Conservation (phyloP, 2,888 invertebrate species). For the Didymodactylos carnosus region DNA sequence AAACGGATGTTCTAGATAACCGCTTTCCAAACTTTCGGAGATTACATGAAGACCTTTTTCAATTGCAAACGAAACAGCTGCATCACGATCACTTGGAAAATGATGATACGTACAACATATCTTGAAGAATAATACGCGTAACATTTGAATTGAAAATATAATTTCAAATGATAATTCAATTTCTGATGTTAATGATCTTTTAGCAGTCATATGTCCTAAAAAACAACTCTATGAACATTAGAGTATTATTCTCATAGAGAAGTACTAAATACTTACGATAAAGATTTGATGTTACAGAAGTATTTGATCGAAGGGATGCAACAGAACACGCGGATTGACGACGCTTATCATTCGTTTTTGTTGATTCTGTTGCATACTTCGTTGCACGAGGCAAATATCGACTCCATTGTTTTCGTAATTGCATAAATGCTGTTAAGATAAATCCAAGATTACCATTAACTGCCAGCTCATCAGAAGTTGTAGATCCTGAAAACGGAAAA, state of each 20-base stretch:
- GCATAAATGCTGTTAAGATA: neutral
- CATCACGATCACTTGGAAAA: neutral
- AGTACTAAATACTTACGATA: neutral
- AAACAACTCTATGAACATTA: neutral
- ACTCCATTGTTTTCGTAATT: neutral
- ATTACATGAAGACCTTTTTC: neutral
- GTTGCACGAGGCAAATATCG: neutral
- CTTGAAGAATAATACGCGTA: neutral
- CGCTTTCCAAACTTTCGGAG: neutral
- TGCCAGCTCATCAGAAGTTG: no score
- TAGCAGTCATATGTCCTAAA: neutral
- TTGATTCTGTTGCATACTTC: neutral
- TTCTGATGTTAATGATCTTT: neutral
- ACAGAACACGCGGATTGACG: neutral
- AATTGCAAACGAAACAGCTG: neutral
- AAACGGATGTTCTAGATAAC: neutral
- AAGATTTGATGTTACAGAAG: neutral
- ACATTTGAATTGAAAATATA: neutral
- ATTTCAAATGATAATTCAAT: neutral
- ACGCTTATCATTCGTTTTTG: neutral
- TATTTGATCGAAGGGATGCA: neutral
- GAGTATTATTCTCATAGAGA: neutral
- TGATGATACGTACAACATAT: neutral
- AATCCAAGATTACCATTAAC: no score
- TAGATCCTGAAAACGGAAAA: no score